These are phyloP conservation scores for Smittia aterrima DNA, from an alignment of 2,888 invertebrate genomes.

Conservation along the genomic window DNA sequence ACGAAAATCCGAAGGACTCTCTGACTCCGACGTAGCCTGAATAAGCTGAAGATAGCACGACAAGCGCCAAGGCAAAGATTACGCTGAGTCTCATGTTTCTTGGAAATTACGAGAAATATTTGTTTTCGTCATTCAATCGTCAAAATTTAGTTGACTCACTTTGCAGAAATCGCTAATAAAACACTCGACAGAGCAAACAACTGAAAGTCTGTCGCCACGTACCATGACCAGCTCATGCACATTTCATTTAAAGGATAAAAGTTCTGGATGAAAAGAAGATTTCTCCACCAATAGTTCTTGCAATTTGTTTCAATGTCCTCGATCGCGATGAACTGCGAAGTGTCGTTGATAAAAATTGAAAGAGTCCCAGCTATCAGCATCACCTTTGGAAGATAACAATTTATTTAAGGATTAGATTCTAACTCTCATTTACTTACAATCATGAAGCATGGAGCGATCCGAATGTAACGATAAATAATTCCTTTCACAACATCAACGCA, in stretches of 20 bases:
- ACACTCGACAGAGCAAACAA: slow-evolving; percentile 43
- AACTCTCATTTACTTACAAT: slow-evolving; percentile 14
- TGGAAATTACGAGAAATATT: neutral
- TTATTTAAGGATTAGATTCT: neutral
- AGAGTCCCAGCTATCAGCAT: slow-evolving; percentile 53
- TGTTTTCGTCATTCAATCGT: neutral
- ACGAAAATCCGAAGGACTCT: slow-evolving; percentile 33
- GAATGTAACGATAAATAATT: slow-evolving; percentile 52
- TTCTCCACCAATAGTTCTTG: slow-evolving; percentile 57
- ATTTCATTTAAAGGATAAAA: slow-evolving; percentile 44
- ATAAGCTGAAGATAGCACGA: neutral
- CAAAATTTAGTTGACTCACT: slow-evolving; percentile 34
- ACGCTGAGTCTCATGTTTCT: neutral
- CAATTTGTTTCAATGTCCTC: slow-evolving; percentile 54
- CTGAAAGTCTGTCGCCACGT: slow-evolving; percentile 45
- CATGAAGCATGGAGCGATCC: slow-evolving; percentile 47
- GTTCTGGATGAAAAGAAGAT: slow-evolving; percentile 53
- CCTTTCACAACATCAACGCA: slow-evolving; percentile 42
- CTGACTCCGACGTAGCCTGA: neutral
- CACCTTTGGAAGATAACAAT: too few relatives aligned
- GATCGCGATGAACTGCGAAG: slow-evolving; percentile 50
- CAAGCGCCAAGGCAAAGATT: neutral
- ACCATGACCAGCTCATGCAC: slow-evolving; percentile 45
- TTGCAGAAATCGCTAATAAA: slow-evolving; percentile 42
- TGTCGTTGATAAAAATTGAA: slow-evolving; percentile 50